Percentiles rank a stretch among this genome's conserved stretches.
Evolutionary conservation across 1,140 invertebrate genomes (phyloP).

Genomic region (Drosophila littoralis): DNA sequence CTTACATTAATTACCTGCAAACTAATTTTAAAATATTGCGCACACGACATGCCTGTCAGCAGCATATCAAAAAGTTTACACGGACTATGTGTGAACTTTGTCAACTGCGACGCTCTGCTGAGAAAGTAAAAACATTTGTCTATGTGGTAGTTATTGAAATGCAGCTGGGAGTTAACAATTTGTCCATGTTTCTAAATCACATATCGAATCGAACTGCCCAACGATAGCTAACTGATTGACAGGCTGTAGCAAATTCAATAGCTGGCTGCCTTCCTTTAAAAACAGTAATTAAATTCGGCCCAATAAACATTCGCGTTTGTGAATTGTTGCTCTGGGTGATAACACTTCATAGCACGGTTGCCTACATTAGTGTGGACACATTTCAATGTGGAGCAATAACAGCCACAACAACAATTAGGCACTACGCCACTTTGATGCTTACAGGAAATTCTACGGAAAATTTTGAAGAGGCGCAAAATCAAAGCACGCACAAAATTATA

Average conservation of each 20-base stretch:
- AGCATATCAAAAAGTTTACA: constrained; percentile 11
- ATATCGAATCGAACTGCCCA: neutral
- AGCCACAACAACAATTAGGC: constrained; percentile 16
- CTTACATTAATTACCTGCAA: constrained; percentile 49
- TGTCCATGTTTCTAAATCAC: neutral
- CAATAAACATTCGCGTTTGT: constrained; percentile 36
- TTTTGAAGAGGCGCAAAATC: constrained; percentile 78
- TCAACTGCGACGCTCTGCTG: neutral
- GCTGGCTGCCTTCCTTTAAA: too few species aligned
- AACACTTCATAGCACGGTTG: constrained; percentile 32
- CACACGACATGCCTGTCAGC: constrained; percentile 25
- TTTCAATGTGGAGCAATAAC: constrained; percentile 21
- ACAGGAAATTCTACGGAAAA: constrained; percentile 69
- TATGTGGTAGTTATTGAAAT: constrained; percentile 15
- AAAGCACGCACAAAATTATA: constrained; percentile 81
- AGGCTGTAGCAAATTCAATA: neutral
- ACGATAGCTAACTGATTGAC: neutral
- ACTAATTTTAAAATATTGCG: constrained; percentile 47
- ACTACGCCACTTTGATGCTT: constrained; percentile 59
- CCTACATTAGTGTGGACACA: constrained; percentile 48
- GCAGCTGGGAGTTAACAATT: neutral
- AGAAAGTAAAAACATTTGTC: constrained; percentile 14
- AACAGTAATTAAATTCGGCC: constrained; percentile 56
- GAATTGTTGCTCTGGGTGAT: constrained; percentile 69
- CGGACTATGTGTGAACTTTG: constrained; percentile 1